Percentiles rank a stretch among this genome's conserved stretches.
These are phyloP conservation scores for Rhadinocentrus ornatus DNA, from an alignment of 2,797 vertebrate genomes.

Conservation along the genomic window DNA sequence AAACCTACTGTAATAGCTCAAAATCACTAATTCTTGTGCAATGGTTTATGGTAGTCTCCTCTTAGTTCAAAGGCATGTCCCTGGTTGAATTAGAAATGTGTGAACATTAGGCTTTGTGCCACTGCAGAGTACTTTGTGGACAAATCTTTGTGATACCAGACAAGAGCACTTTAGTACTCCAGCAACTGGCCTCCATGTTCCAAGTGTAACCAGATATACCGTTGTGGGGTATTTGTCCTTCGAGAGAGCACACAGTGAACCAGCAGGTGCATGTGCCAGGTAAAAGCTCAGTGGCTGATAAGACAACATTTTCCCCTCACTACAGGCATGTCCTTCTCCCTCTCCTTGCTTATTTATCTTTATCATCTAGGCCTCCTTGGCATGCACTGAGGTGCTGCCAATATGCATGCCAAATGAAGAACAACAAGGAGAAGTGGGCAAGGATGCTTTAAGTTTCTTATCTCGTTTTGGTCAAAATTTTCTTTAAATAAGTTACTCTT, in stretches of 20 bases:
- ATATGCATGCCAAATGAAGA: slow-evolving; percentile 55
- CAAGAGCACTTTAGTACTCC: slow-evolving; percentile 44
- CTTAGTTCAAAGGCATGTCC: not conserved
- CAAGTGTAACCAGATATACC: slow-evolving; percentile 54
- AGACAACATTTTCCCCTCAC: slow-evolving; percentile 15
- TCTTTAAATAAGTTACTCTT: slow-evolving; percentile 41
- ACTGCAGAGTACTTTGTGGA: slow-evolving; percentile 32
- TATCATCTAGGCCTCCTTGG: slow-evolving; percentile 54
- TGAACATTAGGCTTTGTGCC: slow-evolving; percentile 28
- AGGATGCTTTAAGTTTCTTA: slow-evolving; percentile 51
- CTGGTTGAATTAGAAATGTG: slow-evolving; percentile 46
- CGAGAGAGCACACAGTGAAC: slow-evolving; percentile 38
- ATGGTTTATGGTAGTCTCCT: not conserved
- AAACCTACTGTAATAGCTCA: not conserved
- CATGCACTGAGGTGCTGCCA: slow-evolving; percentile 53
- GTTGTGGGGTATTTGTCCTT: slow-evolving; percentile 48
- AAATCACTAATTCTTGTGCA: not conserved
- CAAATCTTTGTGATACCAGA: slow-evolving; percentile 46
- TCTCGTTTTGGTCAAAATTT: slow-evolving; percentile 53
- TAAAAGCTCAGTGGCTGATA: slow-evolving; percentile 60
- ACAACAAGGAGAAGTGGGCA: slow-evolving; percentile 34
- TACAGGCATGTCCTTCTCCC: slow-evolving; percentile 31
- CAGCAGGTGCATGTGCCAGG: slow-evolving; percentile 71
- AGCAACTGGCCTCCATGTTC: slow-evolving; percentile 47
- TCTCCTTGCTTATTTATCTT: slow-evolving; percentile 33